Conservation (phyloP, 2,113 vertebrate species). For the Heterocephalus glaber region DNA sequence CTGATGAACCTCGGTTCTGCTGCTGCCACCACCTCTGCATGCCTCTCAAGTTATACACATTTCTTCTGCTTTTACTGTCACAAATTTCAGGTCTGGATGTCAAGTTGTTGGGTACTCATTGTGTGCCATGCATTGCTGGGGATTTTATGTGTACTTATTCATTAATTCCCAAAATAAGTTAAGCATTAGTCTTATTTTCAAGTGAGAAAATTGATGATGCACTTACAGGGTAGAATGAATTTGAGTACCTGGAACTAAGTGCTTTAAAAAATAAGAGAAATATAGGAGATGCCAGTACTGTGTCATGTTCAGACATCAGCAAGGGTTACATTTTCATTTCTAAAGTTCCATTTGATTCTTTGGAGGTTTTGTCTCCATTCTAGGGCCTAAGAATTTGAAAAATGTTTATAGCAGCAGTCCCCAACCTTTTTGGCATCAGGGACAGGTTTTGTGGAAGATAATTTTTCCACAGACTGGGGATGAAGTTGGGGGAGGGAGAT, state of each 20-base stretch:
- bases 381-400: background rate
- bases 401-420: background rate
- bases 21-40: background rate
- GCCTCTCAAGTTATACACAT: background rate
- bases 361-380: slow-evolving; percentile 9
- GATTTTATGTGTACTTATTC: background rate
- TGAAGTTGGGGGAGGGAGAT: background rate
- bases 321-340: slow-evolving; percentile 11
- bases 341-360: slow-evolving; percentile 23
- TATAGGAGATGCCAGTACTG: background rate
- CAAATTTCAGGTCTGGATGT: slow-evolving; percentile 17
- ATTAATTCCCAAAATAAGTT: background rate
- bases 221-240: background rate
- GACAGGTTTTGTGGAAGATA: background rate
- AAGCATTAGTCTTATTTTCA: background rate
- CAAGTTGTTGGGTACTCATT: background rate
- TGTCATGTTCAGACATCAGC: background rate
- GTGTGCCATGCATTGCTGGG: background rate
- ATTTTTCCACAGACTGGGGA: background rate
- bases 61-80: background rate
- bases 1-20: background rate
- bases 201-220: background rate
- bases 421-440: background rate
- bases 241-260: slow-evolving; percentile 18
- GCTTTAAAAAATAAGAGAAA: background rate